Conservation (phyloP, 2,797 vertebrate species). For the Austrolebias charrua region DNA sequence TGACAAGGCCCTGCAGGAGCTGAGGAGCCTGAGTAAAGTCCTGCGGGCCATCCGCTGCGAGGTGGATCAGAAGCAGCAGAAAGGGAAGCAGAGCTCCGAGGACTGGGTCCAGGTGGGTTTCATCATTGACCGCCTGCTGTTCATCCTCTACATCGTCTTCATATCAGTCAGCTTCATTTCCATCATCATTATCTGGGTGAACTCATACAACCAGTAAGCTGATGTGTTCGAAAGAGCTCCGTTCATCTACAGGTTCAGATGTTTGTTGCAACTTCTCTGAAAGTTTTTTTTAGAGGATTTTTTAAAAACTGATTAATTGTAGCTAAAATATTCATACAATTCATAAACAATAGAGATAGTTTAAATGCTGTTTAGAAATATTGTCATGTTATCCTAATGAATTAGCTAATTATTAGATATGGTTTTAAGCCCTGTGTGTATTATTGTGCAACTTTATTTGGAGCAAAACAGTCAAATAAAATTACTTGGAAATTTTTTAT, state of each 20-base stretch:
- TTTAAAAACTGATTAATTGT: conserved; percentile 2
- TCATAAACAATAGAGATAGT: not conserved
- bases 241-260: conserved; percentile 9
- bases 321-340: not conserved
- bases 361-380: conserved; percentile 6
- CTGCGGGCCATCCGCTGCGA: conserved; percentile 64
- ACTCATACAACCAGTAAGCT: conserved; percentile 46
- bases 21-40: conserved; percentile 64
- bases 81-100: conserved; percentile 39
- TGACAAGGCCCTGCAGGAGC: conserved; percentile 57
- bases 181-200: conserved; percentile 72
- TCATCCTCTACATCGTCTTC: conserved; percentile 75
- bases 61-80: conserved; percentile 62
- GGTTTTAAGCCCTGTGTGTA: conserved; percentile 13
- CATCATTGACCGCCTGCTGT: conserved; percentile 78
- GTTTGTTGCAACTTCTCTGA: conserved; percentile 14
- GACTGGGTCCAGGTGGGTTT: conserved; percentile 78
- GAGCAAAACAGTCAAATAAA: conserved; percentile 51
- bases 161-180: conserved; percentile 74
- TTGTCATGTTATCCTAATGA: not conserved
- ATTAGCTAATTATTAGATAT: conserved; percentile 7
- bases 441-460: conserved; percentile 36
- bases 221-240: conserved; percentile 9
- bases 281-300: not conserved
- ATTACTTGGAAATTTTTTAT: conserved; percentile 30